Conservation (phyloP, 2,888 invertebrate species). For the Nebria salina region DNA sequence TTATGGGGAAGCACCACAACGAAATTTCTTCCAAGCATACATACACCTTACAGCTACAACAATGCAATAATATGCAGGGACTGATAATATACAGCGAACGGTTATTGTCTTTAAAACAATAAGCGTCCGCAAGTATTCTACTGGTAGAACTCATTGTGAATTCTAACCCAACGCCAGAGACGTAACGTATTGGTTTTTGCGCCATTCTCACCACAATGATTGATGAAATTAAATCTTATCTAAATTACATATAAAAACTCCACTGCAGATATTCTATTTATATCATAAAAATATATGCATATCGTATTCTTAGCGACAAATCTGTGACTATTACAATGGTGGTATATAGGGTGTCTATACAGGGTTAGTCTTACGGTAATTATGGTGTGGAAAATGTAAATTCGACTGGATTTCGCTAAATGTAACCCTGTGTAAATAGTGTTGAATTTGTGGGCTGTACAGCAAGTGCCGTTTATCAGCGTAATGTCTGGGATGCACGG, state of each 20-base stretch:
- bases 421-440: background rate
- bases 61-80: constrained; percentile 40
- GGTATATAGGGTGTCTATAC: too few species aligned
- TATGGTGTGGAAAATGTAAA: background rate
- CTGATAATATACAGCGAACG: constrained; percentile 25
- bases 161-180: background rate
- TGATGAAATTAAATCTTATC: too few species aligned
- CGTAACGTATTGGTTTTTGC: background rate
- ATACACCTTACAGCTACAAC: constrained; percentile 3
- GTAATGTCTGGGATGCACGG: background rate
- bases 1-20: background rate
- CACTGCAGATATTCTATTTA: too few species aligned
- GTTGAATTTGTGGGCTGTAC: background rate
- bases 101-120: constrained; percentile 43
- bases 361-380: too few species aligned
- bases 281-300: too few species aligned
- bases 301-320: too few species aligned
- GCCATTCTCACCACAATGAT: too few species aligned
- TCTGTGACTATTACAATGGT: too few species aligned
- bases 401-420: background rate
- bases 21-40: background rate
- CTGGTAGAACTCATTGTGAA: background rate
- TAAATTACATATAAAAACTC: too few species aligned
- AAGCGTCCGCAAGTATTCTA: background rate
- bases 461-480: background rate